phyloP scores from a whole-genome alignment of 1,140 invertebrate species.

The Dryas iulia region DNA sequence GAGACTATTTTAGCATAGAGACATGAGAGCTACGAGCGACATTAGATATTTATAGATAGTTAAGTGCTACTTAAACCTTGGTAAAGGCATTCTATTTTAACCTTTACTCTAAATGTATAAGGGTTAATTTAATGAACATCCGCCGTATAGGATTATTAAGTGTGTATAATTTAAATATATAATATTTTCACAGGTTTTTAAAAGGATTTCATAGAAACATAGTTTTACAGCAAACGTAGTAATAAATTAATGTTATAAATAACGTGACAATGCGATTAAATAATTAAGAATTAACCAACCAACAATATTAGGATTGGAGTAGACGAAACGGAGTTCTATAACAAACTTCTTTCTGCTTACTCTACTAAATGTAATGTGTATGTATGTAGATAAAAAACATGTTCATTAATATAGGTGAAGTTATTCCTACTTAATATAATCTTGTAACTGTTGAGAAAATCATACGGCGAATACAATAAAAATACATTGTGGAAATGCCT shows the following conservation, averaged over 20 bases:
- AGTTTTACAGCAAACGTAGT: neutral
- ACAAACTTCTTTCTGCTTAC: no score
- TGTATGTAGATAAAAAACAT: no score
- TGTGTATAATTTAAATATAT: neutral
- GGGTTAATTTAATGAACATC: neutral
- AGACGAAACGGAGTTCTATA: no score
- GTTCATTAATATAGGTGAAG: no score
- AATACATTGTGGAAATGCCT: no score
- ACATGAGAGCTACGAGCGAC: slow-evolving; percentile 5
- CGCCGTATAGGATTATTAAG: neutral
- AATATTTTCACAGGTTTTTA: neutral
- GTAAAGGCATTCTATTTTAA: neutral
- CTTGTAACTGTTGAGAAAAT: no score
- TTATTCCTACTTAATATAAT: no score
- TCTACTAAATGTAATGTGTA: no score
- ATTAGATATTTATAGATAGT: slow-evolving; percentile 16
- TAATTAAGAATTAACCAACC: no score
- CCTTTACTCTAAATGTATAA: neutral
- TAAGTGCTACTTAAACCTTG: slow-evolving; percentile 9
- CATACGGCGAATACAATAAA: no score
- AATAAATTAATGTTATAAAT: neutral
- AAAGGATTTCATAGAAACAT: neutral
- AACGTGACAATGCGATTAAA: no score
- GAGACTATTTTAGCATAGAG: slow-evolving; percentile 14
- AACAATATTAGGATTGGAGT: no score